Percentiles rank a stretch among this genome's conserved stretches.
Conservation (phyloP, 2,888 invertebrate species). For the Hypselothyrea guttata region DNA sequence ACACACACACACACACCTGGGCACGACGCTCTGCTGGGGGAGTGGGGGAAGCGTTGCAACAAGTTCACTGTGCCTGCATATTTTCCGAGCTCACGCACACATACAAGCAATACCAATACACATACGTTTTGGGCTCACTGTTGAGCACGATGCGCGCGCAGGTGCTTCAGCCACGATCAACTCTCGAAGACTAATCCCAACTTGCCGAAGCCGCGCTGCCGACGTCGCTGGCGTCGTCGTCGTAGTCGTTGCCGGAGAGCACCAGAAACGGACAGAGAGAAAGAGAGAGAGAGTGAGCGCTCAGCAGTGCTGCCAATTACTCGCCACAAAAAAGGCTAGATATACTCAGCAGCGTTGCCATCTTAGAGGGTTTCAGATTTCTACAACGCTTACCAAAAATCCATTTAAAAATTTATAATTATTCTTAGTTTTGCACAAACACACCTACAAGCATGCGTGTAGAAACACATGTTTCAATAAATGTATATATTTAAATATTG, state of each 20-base stretch:
- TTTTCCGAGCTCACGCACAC: slow-evolving; percentile 34
- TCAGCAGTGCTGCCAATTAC: background rate
- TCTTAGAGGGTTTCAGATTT: too few species aligned
- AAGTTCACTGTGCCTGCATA: slow-evolving; percentile 70
- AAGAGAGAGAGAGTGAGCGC: slow-evolving; percentile 15
- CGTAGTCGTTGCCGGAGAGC: slow-evolving; percentile 73
- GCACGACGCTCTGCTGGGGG: slow-evolving; percentile 25
- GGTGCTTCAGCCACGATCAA: slow-evolving; percentile 82
- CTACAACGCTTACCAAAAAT: too few species aligned
- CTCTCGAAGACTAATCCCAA: slow-evolving; percentile 81
- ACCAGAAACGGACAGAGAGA: too few species aligned
- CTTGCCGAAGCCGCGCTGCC: slow-evolving; percentile 49
- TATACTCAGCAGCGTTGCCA: too few species aligned
- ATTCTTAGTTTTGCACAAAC: too few species aligned
- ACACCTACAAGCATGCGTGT: too few species aligned
- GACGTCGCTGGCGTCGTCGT: slow-evolving; percentile 37
- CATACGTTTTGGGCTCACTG: background rate
- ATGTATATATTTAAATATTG: too few species aligned
- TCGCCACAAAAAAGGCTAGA: too few species aligned
- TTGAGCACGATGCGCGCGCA: slow-evolving; percentile 71
- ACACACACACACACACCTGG: slow-evolving; percentile 34
- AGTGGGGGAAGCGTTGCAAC: slow-evolving; percentile 59
- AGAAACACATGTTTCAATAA: too few species aligned
- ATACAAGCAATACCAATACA: slow-evolving; percentile 20
- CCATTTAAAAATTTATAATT: too few species aligned